Percentiles rank a stretch among this genome's conserved stretches.
These are phyloP conservation scores for Poeciliopsis occidentalis DNA, from an alignment of 2,113 vertebrate genomes.

Conservation along the genomic window DNA sequence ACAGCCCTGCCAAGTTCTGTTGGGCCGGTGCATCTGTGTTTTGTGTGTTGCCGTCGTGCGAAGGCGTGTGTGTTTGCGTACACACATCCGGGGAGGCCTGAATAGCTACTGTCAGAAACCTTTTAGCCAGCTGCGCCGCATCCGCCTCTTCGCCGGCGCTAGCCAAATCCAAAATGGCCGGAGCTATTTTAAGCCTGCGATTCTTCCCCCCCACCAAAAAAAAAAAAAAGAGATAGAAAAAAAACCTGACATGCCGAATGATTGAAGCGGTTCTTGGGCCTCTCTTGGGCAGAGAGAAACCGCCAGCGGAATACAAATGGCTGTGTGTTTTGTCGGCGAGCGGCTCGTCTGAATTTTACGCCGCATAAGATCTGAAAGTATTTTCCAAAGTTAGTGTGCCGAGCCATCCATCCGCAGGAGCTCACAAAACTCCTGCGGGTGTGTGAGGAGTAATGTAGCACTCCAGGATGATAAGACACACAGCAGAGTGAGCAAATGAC, in stretches of 20 bases:
- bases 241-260: slow-evolving; percentile 32
- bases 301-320: slow-evolving; percentile 10
- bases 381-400: not conserved
- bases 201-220: not conserved
- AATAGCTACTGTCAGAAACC: slow-evolving; percentile 47
- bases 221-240: no score
- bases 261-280: not conserved
- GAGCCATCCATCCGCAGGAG: slow-evolving; percentile 10
- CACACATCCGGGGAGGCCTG: slow-evolving; percentile 34
- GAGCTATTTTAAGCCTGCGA: slow-evolving; percentile 49
- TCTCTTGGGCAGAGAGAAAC: not conserved
- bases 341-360: slow-evolving; percentile 3
- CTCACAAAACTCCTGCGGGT: slow-evolving; percentile 23
- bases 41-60: slow-evolving; percentile 6
- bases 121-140: slow-evolving; percentile 63
- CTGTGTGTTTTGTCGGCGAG: not conserved
- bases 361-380: slow-evolving; percentile 3
- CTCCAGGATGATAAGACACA: slow-evolving; percentile 4
- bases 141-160: slow-evolving; percentile 38
- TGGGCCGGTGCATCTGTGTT: slow-evolving; percentile 33
- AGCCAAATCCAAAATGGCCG: slow-evolving; percentile 43
- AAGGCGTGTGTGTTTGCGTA: slow-evolving; percentile 22
- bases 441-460: not conserved
- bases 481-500: slow-evolving; percentile 9
- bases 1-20: slow-evolving; percentile 55